Evolutionary conservation across 2,797 vertebrate genomes (phyloP).

Genomic region (Oreonectes daqikongensis): DNA sequence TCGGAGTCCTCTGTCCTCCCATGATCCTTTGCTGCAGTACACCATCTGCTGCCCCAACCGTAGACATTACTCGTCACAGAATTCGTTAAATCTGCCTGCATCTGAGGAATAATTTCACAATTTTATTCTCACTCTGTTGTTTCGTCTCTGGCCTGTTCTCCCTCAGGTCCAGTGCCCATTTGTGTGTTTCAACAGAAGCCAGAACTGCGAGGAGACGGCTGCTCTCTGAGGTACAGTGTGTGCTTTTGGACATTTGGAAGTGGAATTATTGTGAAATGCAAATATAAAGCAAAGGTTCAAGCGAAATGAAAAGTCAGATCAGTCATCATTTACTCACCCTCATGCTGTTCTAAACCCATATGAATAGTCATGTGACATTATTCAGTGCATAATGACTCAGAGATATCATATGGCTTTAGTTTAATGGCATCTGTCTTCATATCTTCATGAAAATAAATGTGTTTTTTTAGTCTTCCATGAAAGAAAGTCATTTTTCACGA

Average conservation of each 20-base stretch:
- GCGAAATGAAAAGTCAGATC: neutral
- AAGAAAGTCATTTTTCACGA: neutral
- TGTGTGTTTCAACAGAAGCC: neutral
- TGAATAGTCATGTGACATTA: neutral
- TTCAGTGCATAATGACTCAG: neutral
- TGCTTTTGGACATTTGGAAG: neutral
- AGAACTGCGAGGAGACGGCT: neutral
- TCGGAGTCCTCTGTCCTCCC: conserved; percentile 14
- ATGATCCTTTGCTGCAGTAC: conserved; percentile 32
- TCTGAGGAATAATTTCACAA: neutral
- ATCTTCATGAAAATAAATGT: neutral
- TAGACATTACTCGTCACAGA: conserved; percentile 32
- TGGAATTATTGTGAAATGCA: conserved; percentile 2
- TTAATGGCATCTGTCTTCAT: neutral
- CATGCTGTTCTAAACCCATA: neutral
- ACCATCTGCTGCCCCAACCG: conserved; percentile 49
- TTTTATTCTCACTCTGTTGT: neutral
- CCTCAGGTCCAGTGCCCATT: conserved; percentile 37
- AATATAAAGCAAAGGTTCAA: neutral
- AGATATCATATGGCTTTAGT: neutral
- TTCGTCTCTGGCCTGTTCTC: conserved; percentile 11
- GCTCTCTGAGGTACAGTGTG: conserved; percentile 15
- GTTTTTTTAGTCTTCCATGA: neutral
- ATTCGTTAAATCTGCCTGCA: conserved; percentile 1
- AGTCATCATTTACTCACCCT: conserved; percentile 5